Conservation (phyloP, 2,797 vertebrate genomes). For the Euthynnus affinis region DNA sequence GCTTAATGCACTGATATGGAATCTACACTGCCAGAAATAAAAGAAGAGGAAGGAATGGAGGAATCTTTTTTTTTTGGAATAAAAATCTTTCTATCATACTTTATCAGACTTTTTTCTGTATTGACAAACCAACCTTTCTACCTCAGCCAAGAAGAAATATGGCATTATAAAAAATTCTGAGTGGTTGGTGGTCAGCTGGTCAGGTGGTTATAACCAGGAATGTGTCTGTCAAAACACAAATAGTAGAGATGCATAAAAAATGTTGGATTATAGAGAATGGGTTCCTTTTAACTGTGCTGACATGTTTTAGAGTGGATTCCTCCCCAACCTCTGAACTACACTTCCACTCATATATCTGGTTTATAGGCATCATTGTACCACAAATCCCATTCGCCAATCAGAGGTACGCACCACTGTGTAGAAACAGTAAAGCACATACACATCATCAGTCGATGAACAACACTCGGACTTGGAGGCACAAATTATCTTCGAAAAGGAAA, state of each 20-base stretch:
- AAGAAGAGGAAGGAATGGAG: not conserved
- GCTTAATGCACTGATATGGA: not conserved
- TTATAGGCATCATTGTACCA: not conserved
- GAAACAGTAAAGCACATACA: not conserved
- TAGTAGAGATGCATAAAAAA: not conserved
- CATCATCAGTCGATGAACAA: not conserved
- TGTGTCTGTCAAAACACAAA: not conserved
- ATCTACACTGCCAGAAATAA: not conserved
- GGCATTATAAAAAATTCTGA: not conserved
- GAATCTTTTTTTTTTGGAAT: not conserved
- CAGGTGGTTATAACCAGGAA: not conserved
- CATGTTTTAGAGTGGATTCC: not conserved
- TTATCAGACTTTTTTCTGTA: not conserved
- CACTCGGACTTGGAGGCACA: slow-evolving; percentile 14
- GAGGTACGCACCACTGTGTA: not conserved
- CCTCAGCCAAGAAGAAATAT: no score
- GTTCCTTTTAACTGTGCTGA: not conserved
- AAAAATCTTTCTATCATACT: not conserved
- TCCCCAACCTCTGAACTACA: not conserved
- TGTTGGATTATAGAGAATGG: not conserved
- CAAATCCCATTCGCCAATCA: slow-evolving; percentile 5
- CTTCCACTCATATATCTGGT: slow-evolving; percentile 1
- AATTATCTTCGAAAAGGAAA: slow-evolving; percentile 39
- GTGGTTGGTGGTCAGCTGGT: no score
- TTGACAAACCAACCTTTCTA: not conserved